Base-by-base conservation (phyloP, 2,113 vertebrate genomes). In the Tetraodon nigroviridis region DNA sequence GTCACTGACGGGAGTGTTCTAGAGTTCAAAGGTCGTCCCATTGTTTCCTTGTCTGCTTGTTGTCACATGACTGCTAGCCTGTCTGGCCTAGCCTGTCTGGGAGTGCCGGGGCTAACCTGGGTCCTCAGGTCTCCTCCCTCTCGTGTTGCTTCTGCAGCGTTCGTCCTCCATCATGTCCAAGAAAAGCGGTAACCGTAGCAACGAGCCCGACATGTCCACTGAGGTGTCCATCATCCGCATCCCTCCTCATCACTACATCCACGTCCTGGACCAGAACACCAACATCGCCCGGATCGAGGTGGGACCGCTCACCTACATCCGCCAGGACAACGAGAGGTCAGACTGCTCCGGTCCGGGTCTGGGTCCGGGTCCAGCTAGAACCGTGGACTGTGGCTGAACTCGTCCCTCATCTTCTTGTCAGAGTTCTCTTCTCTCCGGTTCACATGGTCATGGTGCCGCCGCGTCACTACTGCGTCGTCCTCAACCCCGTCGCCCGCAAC, bases 261-360 rank as follows among this genome's bases (percentile, higher is more conserved):
- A 96, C 0, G 92, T 96, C 0, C 73, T 97, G 84, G 94, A 95
- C 88, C 94, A 94, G 87, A 96, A 95, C 84, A 94, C 91, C 68
- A 96, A 96, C 6, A 93, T 96, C 66, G 92, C 92, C 63, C 91
- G 83, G 0, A 92, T 95, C 75, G 93, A 94, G 84, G 81, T 91
- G 0, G 94, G 94, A 6, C 94, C 94, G 3, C 92, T 92, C 67
- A 95, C 94, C 42, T 95, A 94, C 75, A 95, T 95, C 84, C 92
- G 93, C 2, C 94, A 96, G 84, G 94, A 96, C 85, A 93, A 96
- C 17, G 94, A 96, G 62, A 91, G 93, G 94, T 94, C 45, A 51
- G 54, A 2, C 32, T 12, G 32, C 8, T 8, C 32, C 32, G 32
- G 7, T 15, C 6, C 2, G 14, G 10, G 32, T 37, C 32, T 2